Conservation (phyloP, 2,113 vertebrate species). For the Leucopsar rothschildi region DNA sequence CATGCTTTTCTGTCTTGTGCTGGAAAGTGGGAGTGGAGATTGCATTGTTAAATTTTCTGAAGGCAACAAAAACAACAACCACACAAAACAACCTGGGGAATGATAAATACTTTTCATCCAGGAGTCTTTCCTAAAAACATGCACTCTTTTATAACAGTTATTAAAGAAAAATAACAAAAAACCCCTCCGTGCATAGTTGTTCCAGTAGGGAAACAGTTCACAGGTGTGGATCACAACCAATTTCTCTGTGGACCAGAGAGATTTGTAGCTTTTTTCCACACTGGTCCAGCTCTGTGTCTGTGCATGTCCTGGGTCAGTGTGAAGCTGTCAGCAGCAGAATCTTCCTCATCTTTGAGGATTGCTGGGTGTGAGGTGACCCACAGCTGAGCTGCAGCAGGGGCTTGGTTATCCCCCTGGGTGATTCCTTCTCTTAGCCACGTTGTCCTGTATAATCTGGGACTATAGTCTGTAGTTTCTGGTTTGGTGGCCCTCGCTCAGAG, state of each 20-base stretch:
- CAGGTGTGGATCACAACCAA: neutral
- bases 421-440: neutral
- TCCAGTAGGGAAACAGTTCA: neutral
- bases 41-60: neutral
- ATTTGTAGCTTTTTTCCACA: neutral
- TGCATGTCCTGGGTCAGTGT: neutral
- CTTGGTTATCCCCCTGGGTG: neutral
- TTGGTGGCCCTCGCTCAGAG: neutral
- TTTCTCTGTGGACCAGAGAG: neutral
- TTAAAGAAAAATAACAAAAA: neutral
- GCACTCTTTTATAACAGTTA: neutral
- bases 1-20: neutral
- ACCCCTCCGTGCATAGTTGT: fast-evolving
- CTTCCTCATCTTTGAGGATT: neutral
- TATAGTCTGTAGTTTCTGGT: neutral
- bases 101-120: neutral
- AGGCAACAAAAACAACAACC: neutral
- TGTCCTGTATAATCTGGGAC: neutral
- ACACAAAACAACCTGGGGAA: neutral
- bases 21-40: neutral
- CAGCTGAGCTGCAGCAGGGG: neutral
- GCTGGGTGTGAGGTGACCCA: neutral
- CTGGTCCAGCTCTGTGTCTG: neutral
- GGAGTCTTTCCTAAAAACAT: neutral
- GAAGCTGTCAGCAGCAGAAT: neutral